Base-by-base conservation (phyloP, 1,140 invertebrate genomes). In the Brachionus sp. region DNA sequence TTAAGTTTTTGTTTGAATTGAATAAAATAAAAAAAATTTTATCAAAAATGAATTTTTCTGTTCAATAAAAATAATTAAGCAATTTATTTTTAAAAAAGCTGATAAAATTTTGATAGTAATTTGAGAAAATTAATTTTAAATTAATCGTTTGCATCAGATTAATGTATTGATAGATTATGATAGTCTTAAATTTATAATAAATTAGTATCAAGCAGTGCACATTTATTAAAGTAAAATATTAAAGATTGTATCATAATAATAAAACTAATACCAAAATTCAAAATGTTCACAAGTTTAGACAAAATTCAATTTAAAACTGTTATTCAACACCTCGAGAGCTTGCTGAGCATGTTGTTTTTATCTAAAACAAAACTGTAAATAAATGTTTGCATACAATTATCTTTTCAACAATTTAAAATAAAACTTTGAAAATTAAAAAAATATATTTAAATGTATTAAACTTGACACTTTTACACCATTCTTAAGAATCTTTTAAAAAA, bases 291-390 rank as follows among this genome's bases (percentile, higher is more conserved):
- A 57, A 57, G 50, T 57, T 57, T 57, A 57, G 5, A 57, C 50
- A 57, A 57, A 16, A 57, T 57, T 57, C 50, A 57, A 57, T 57
- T 7, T 9, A 57, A 57, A 57, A 37, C 25, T 66, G 25, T 66
- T 66, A 66, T 29, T 66, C 64, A 66, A 66, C 64, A 66, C 64
- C 25, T 66, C 10, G 29, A 66, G 25, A 66, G n/a, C 64, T 33
- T 66, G 64, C 64, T 66, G 64, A 66, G 64, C 64, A 33, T 66
- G 25, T 66, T 66, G 64, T 66, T 66, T 35, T 66, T 66, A 66
- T 66, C 64, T 66, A 57, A n/a, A n/a, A 57, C 50, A 57, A 42
- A 57, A 57, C 50, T 57, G 19, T 66, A 33, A 33, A 29, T 66
- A 33, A 66, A 66, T 66, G 64, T 66, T 66, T 66, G 64, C 64